Conservation (phyloP, 2,113 vertebrate genomes). For the Protobothrops flavoviridis region DNA sequence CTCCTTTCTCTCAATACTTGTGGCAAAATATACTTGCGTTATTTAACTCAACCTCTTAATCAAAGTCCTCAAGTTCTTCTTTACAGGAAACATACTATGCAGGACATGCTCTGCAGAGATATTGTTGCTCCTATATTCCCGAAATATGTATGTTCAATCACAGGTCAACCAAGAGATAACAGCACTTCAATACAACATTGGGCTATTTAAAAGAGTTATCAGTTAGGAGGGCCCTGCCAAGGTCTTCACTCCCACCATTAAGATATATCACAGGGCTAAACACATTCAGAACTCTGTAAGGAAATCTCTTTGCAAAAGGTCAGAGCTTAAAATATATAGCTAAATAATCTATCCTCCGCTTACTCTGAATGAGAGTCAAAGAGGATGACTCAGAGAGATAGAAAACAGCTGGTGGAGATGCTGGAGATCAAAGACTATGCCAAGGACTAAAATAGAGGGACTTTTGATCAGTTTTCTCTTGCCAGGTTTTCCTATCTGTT, state of each 20-base stretch:
- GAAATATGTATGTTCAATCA: not conserved
- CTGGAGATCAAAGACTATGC: not conserved
- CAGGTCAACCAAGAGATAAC: not conserved
- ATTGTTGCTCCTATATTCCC: not conserved
- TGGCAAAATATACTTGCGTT: not conserved
- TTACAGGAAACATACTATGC: not conserved
- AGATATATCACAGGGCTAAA: not conserved
- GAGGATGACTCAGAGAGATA: not conserved
- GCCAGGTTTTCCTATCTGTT: no score
- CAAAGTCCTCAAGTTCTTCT: not conserved
- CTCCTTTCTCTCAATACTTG: not conserved
- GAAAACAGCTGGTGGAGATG: not conserved
- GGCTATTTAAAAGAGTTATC: not conserved
- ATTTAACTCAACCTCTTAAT: not conserved
- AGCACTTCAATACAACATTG: not conserved
- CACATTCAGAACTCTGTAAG: not conserved
- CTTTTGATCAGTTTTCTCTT: not conserved
- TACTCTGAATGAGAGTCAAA: conserved; percentile 3
- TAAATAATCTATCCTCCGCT: not conserved
- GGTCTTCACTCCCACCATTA: not conserved
- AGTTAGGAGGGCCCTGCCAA: not conserved
- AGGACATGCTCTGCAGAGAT: no score
- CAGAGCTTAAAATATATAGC: conserved; percentile 16
- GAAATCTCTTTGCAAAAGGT: conserved; percentile 19
- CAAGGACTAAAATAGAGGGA: not conserved